A percentile compares a stretch with the other conserved stretches of the same genome.
These are phyloP conservation scores for Alaudala cheleensis DNA, from an alignment of 2,113 vertebrate species.

Conservation along the genomic window DNA sequence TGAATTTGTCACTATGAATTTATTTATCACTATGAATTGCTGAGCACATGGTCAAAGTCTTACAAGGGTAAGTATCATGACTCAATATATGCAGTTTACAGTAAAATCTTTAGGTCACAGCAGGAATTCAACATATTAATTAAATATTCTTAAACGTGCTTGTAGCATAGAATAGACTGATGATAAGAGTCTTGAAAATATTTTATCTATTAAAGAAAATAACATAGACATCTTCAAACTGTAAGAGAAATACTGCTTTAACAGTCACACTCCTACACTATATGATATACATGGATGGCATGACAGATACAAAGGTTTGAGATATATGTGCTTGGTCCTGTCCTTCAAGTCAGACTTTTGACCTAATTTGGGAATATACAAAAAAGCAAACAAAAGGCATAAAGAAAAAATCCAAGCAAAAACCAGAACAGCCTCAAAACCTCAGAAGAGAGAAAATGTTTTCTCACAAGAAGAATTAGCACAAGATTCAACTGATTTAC, in stretches of 20 bases:
- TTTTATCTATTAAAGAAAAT: background rate
- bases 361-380: background rate
- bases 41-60: background rate
- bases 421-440: background rate
- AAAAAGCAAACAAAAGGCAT: background rate
- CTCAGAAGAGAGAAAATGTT: background rate
- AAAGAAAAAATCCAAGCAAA: background rate
- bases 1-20: background rate
- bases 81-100: background rate
- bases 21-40: background rate
- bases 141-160: constrained; percentile 8
- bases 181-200: constrained; percentile 35
- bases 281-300: background rate
- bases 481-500: background rate
- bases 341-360: constrained; percentile 20
- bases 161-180: constrained; percentile 26
- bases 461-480: background rate
- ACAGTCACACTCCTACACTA: background rate
- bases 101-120: background rate
- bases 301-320: constrained; percentile 40
- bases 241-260: background rate
- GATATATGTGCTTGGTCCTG: background rate
- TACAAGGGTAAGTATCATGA: background rate
- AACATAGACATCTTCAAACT: background rate
- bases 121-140: constrained; percentile 30